Base-by-base conservation (phyloP, 1,140 invertebrate genomes). In the Hormaphis cornu region DNA sequence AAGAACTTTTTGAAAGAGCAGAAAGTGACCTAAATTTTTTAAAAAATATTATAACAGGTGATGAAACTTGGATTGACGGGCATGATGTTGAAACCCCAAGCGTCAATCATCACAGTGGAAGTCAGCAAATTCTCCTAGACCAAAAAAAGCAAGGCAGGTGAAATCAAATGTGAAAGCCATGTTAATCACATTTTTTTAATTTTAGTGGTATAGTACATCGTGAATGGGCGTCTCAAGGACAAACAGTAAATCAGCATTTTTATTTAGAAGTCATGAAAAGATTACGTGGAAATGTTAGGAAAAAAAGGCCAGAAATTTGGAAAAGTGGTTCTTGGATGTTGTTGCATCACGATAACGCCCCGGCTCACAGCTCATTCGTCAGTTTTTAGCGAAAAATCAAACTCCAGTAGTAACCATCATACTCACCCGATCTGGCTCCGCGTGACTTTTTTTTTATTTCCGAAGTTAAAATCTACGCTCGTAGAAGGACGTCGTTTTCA, bases 101-200 rank as follows among this genome's bases (percentile, higher is more conserved):
- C 8, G 42, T 26, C 61, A 66, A 66, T 28, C 37, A n/a, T 28
- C 26, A 26, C 42, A 66, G 61, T 66, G 42, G 61, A 16, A 44
- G 37, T 26, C 35, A 24, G 20, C 46, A 42, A 42, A 42, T 42
- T 56, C 53, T n/a, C n/a, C n/a, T 18, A 26, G 53, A 26, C 28
- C 63, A 12, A 69, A 52, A 37, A 69, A 53, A 53, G 46, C 37
- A 20, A 33, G 33, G 20, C 42, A 48, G 50, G 24, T 22, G 7
- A 35, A 26, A 52, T 69, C 66, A 10, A 53, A 54, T 50, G 50
- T 53, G 66, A 69, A 69, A 53, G 22, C 48, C 28, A 75, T 77
- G 73, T 69, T 77, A 42, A 74, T 75, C 71, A 42, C 56, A 71
- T 77, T 76, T 71, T 78, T n/a, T 78, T 66, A 71, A 77, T 69